A percentile compares a stretch with the other conserved stretches of the same genome.
phyloP scores from a whole-genome alignment of 2,797 vertebrate genomes.

The Malacoraja senta region DNA sequence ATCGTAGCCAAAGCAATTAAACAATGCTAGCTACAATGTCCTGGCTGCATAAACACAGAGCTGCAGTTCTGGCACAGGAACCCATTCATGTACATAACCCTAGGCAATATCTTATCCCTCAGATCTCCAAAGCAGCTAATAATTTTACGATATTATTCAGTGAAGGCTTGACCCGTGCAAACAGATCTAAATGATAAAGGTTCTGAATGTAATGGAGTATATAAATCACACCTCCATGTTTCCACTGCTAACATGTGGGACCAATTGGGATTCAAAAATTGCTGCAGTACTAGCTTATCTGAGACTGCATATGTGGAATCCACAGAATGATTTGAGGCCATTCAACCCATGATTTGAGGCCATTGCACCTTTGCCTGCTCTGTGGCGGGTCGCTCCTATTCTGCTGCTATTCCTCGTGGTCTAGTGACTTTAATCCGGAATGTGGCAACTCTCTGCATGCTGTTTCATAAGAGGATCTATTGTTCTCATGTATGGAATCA shows the following conservation, averaged over 20 bases:
- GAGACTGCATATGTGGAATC: slow-evolving; percentile 15
- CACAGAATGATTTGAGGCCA: not conserved
- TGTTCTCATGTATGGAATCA: too few relatives aligned
- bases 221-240: slow-evolving; percentile 5
- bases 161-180: not conserved
- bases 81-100: slow-evolving; percentile 15
- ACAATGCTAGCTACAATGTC: slow-evolving; percentile 2
- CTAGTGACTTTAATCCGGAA: not conserved
- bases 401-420: too few relatives aligned
- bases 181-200: not conserved
- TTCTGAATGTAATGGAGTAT: not conserved
- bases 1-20: slow-evolving; percentile 18
- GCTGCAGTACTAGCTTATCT: not conserved
- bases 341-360: not conserved
- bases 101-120: not conserved
- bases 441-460: too few relatives aligned
- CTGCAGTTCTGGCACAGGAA: slow-evolving; percentile 1
- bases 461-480: too few relatives aligned
- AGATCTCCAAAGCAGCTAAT: not conserved
- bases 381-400: not conserved
- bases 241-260: slow-evolving; percentile 19
- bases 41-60: slow-evolving; percentile 16
- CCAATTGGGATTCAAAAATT: not conserved
- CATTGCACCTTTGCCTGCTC: not conserved
- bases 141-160: not conserved